A percentile compares a stretch with the other conserved stretches of the same genome.
These are phyloP conservation scores for Hymenochirus boettgeri DNA, from an alignment of 2,113 vertebrate genomes.

Conservation along the genomic window DNA sequence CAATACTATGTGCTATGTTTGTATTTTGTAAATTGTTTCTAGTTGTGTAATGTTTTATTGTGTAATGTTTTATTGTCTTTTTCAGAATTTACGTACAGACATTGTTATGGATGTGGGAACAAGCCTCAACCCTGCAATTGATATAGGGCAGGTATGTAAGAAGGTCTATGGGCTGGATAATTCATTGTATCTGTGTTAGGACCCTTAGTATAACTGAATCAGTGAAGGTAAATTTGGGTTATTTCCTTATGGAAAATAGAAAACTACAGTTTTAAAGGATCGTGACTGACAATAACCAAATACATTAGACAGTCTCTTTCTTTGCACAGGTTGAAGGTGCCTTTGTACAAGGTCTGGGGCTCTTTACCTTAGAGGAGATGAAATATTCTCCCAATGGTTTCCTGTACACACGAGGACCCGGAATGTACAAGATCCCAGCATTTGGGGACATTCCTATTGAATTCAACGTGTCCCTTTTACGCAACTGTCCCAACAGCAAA, in stretches of 20 bases:
- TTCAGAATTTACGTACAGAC: conserved; percentile 83
- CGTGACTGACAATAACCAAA: too few species aligned
- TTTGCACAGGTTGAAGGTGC: conserved; percentile 82
- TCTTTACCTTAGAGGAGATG: conserved; percentile 91
- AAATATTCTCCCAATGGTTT: conserved; percentile 82
- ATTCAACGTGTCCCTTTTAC: conserved; percentile 82
- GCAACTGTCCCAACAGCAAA: conserved; percentile 81
- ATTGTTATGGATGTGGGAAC: conserved; percentile 95
- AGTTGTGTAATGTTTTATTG: too few species aligned
- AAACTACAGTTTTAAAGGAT: too few species aligned
- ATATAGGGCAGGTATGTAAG: conserved; percentile 86
- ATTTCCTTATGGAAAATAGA: too few species aligned
- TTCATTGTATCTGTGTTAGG: too few species aligned
- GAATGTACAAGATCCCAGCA: conserved; percentile 89
- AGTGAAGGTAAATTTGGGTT: too few species aligned
- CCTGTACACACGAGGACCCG: conserved; percentile 86
- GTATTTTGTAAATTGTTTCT: too few species aligned
- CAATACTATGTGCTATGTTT: too few species aligned
- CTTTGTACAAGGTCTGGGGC: conserved; percentile 88
- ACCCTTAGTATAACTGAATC: too few species aligned
- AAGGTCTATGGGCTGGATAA: too few species aligned
- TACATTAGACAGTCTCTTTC: too few species aligned
- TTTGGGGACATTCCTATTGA: conserved; percentile 86
- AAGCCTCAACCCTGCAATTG: conserved; percentile 92
- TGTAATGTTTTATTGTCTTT: too few species aligned